Percentiles rank a stretch among this genome's conserved stretches.
Evolutionary conservation across 2,797 vertebrate genomes (phyloP).

Genomic region (Anisognathus igniventris): DNA sequence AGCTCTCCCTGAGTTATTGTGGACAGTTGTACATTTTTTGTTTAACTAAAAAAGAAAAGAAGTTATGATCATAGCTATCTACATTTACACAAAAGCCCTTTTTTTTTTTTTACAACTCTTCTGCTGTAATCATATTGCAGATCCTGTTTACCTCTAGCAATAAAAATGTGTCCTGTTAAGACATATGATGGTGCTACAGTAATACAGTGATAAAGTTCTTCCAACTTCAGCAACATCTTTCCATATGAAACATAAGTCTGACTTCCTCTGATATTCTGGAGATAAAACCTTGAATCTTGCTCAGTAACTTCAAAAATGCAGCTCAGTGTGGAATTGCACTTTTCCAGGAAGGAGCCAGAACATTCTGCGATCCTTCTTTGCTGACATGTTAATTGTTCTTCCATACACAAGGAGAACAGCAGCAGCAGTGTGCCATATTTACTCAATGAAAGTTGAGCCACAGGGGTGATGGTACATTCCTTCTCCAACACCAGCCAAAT

Average conservation of each 20-base stretch:
- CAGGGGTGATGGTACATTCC: slow-evolving; percentile 75
- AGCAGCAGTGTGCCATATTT: slow-evolving; percentile 76
- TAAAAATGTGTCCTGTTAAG: background rate
- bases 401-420: slow-evolving; percentile 69
- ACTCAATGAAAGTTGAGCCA: slow-evolving; percentile 76
- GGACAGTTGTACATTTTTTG: background rate
- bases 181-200: background rate
- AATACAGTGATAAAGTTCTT: background rate
- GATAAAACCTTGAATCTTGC: slow-evolving; percentile 52
- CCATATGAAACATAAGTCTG: background rate
- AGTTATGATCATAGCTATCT: background rate
- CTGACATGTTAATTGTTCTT: slow-evolving; percentile 80
- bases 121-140: background rate
- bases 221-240: background rate
- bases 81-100: background rate
- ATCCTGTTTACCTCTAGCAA: background rate
- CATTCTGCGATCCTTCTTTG: slow-evolving; percentile 72
- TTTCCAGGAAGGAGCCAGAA: slow-evolving; percentile 63
- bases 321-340: slow-evolving; percentile 63
- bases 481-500: slow-evolving; percentile 78
- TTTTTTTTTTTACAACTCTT: background rate
- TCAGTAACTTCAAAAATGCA: slow-evolving; percentile 64
- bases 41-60: background rate
- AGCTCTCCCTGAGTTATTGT: background rate
- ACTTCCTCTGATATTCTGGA: slow-evolving; percentile 54